Base-by-base conservation (phyloP, 1,140 invertebrate species). In the Cephus cinctus region DNA sequence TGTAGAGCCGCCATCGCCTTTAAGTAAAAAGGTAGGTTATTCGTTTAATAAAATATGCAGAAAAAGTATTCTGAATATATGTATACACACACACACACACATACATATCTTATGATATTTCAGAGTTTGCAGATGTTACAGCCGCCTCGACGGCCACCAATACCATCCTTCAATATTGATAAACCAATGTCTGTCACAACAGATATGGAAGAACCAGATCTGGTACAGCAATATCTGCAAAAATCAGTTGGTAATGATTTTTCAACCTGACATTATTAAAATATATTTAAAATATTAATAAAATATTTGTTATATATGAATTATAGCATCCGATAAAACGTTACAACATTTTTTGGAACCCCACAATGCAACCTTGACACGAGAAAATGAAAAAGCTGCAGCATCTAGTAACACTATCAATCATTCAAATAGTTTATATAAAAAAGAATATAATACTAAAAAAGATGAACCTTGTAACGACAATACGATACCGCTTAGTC, bases 21-120 rank as follows among this genome's bases (percentile, higher is more conserved):
- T 84, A 3, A 83, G 81, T 57, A 84, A 85, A 67, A 82, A 80
- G 68, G 81, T 78, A 52, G 46, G 31, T 21, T n/a, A n/a, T n/a
- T n/a, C n/a, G n/a, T n/a, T n/a, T n/a, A n/a, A n/a, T n/a, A n/a
- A n/a, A n/a, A n/a, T n/a, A n/a, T n/a, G n/a, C n/a, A n/a, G n/a
- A n/a, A n/a, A n/a, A n/a, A n/a, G n/a, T n/a, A n/a, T n/a, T n/a
- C n/a, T n/a, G n/a, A n/a, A n/a, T n/a, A n/a, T n/a, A n/a, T n/a
- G n/a, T n/a, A n/a, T n/a, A n/a, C n/a, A n/a, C n/a, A n/a, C n/a
- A n/a, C n/a, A n/a, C n/a, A n/a, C n/a, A n/a, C n/a, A n/a, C n/a
- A n/a, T n/a, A n/a, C n/a, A n/a, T n/a, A n/a, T n/a, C n/a, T n/a
- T n/a, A n/a, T n/a, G n/a, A n/a, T 43, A 21, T n/a, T 43, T 54